phyloP scores from a whole-genome alignment of 2,888 invertebrate species.

The Drosophila kuntzei region DNA sequence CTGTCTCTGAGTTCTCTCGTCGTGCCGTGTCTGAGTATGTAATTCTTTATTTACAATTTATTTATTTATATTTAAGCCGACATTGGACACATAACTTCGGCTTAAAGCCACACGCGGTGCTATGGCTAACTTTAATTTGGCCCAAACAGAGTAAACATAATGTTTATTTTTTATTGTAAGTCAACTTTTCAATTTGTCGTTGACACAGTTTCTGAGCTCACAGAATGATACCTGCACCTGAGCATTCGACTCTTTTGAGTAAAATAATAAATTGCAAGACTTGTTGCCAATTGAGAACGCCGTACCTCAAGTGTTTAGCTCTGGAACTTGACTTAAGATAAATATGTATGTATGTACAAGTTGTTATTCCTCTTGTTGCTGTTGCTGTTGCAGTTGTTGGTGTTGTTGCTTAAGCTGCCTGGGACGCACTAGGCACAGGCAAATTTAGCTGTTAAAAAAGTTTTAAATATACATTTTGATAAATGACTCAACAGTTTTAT shows the following conservation, averaged over 20 bases:
- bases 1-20: constrained; percentile 35
- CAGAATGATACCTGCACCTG: constrained; percentile 60
- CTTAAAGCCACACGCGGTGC: constrained; percentile 55
- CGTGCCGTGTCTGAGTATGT: constrained; percentile 53
- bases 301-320: constrained; percentile 46
- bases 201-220: constrained; percentile 71
- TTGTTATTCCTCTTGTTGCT: constrained; percentile 28
- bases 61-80: constrained; percentile 67
- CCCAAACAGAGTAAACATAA: constrained; percentile 57
- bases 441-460: constrained; percentile 73
- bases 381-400: constrained; percentile 5
- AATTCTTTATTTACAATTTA: constrained; percentile 62
- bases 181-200: constrained; percentile 78
- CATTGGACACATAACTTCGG: constrained; percentile 39
- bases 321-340: constrained; percentile 51
- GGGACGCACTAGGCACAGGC: constrained; percentile 61
- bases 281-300: constrained; percentile 56
- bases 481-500: constrained; percentile 56
- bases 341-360: constrained; percentile 51
- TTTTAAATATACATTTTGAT: constrained; percentile 66
- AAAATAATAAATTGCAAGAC: constrained; percentile 68
- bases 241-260: constrained; percentile 44
- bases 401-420: constrained; percentile 53
- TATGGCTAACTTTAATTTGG: constrained; percentile 68
- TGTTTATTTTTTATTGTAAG: constrained; percentile 55